These are phyloP conservation scores for Notothenia rossii DNA, from an alignment of 2,113 vertebrate genomes.

Conservation along the genomic window DNA sequence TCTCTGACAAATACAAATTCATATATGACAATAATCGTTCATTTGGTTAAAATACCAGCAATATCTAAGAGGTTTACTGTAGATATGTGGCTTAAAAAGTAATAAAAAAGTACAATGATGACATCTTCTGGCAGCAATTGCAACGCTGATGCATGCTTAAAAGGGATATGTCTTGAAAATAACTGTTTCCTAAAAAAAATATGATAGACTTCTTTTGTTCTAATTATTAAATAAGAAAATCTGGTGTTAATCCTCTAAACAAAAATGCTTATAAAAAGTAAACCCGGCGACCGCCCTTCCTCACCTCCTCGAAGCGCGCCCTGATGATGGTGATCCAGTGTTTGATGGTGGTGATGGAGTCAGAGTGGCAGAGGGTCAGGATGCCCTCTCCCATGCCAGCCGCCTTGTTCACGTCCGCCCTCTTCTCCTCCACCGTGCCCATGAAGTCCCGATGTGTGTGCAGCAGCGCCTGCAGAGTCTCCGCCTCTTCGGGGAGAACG, in stretches of 20 bases:
- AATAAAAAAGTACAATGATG: no score
- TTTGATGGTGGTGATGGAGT: conserved; percentile 98
- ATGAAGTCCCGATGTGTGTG: conserved; percentile 95
- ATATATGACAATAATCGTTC: no score
- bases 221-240: background rate
- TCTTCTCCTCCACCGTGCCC: conserved; percentile 97
- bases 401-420: conserved; percentile 89
- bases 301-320: conserved; percentile 96
- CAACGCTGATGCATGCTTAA: no score
- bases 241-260: background rate
- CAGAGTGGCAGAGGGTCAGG: conserved; percentile 92
- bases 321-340: conserved; percentile 99
- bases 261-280: background rate
- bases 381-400: conserved; percentile 95
- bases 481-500: conserved; percentile 93
- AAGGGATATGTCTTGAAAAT: no score
- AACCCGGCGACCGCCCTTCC: background rate
- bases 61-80: no score
- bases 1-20: no score
- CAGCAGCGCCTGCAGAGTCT: conserved; percentile 92
- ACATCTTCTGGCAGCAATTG: no score
- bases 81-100: no score
- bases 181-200: no score
- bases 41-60: no score
- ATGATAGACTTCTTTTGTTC: background rate